A percentile compares a stretch with the other conserved stretches of the same genome.
Evolutionary conservation across 2,797 vertebrate species (phyloP).

Genomic region (Chrosomus eos): DNA sequence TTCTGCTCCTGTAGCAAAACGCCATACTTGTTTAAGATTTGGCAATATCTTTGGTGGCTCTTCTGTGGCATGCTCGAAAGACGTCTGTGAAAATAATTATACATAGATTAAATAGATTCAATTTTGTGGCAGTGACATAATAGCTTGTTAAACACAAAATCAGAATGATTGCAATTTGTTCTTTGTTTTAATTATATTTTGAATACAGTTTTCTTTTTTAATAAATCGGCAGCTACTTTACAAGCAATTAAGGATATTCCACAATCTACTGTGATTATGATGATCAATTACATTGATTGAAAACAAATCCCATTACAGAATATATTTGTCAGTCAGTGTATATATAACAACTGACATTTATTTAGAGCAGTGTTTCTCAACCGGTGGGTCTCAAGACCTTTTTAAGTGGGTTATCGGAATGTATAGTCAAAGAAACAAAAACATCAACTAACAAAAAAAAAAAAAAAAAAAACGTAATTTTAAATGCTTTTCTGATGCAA

Average conservation of each 20-base stretch:
- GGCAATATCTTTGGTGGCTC: not conserved
- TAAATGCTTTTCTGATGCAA: not conserved
- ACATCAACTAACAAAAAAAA: not conserved
- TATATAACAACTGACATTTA: not conserved
- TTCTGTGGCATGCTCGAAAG: not conserved
- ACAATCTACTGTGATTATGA: slow-evolving; percentile 35
- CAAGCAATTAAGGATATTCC: slow-evolving; percentile 42
- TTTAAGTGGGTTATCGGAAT: not conserved
- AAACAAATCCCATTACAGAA: slow-evolving; percentile 34
- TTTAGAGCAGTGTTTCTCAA: not conserved
- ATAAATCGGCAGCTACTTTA: slow-evolving; percentile 24
- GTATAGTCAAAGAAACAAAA: not conserved
- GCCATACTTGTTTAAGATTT: not conserved
- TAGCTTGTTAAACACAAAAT: slow-evolving; percentile 22
- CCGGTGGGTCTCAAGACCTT: not conserved
- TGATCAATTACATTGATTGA: slow-evolving; percentile 26
- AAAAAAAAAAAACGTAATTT: not conserved
- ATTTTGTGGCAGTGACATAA: not conserved
- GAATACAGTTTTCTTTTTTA: slow-evolving; percentile 2
- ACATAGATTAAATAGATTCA: slow-evolving; percentile 5
- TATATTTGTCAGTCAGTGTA: not conserved
- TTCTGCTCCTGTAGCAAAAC: not conserved
- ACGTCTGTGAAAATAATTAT: not conserved
- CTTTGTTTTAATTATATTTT: slow-evolving; percentile 32
- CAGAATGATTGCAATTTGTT: slow-evolving; percentile 30